Conservation (phyloP, 2,888 invertebrate genomes). For the Tinea pellionella region DNA sequence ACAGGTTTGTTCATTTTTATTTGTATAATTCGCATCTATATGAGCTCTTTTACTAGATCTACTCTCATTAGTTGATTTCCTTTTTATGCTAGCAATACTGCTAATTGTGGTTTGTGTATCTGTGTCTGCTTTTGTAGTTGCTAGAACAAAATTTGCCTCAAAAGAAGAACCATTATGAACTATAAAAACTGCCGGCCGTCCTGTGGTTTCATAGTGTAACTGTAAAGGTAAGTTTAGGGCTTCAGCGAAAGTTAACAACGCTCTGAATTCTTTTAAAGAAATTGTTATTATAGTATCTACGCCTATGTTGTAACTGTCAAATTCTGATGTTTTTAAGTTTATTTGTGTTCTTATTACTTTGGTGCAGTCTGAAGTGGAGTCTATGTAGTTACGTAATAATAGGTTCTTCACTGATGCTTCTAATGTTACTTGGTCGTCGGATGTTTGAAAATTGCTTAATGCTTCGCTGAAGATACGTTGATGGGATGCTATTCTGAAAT, state of each 20-base stretch:
- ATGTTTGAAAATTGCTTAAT: constrained; percentile 81
- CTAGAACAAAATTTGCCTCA: constrained; percentile 83
- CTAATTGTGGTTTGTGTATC: constrained; percentile 44
- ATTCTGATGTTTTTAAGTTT: constrained; percentile 77
- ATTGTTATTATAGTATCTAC: constrained; percentile 82
- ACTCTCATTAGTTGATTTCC: constrained; percentile 31
- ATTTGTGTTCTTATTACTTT: constrained; percentile 84
- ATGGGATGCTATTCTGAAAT: constrained; percentile 68
- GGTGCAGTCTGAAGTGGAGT: constrained; percentile 71
- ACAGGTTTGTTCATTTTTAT: constrained; percentile 36
- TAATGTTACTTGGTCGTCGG: constrained; percentile 85
- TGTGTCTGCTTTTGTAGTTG: constrained; percentile 76
- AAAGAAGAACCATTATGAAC: constrained; percentile 79
- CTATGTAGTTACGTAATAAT: constrained; percentile 81
- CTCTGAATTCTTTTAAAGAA: constrained; percentile 85
- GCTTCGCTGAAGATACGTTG: constrained; percentile 78
- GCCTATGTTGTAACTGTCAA: constrained; percentile 74
- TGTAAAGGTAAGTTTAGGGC: constrained; percentile 74
- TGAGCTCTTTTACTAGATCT: constrained; percentile 47
- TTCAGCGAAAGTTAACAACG: constrained; percentile 84
- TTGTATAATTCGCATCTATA: constrained; percentile 41
- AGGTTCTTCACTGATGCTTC: constrained; percentile 74
- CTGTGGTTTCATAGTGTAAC: constrained; percentile 81
- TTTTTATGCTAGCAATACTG: constrained; percentile 29
- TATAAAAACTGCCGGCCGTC: constrained; percentile 81